Evolutionary conservation across 1,140 invertebrate species (phyloP).

Genomic region (Bradysia coprophila): DNA sequence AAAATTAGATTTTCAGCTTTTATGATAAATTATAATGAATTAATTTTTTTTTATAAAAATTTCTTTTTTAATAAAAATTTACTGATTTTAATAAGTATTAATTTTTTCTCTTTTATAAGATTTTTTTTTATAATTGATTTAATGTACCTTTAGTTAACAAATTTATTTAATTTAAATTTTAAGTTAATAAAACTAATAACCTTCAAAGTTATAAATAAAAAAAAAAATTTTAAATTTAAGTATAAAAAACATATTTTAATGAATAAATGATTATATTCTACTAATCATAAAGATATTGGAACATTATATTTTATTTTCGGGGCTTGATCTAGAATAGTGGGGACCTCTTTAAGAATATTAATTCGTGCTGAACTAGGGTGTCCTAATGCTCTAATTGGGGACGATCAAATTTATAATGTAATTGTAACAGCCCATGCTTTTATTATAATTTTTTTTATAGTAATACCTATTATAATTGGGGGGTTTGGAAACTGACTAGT

Average conservation of each 20-base stretch:
- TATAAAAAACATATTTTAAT: slow-evolving; percentile 18
- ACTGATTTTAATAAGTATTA: slow-evolving; percentile 18
- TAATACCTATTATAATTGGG: slow-evolving; percentile 59
- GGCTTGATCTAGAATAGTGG: slow-evolving; percentile 41
- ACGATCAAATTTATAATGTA: slow-evolving; percentile 52
- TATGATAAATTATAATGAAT: slow-evolving; percentile 23
- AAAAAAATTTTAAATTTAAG: slow-evolving; percentile 34
- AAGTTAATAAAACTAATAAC: slow-evolving; percentile 35
- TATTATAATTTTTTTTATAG: slow-evolving; percentile 64
- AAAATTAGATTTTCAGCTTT: slow-evolving; percentile 22
- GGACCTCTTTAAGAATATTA: slow-evolving; percentile 37
- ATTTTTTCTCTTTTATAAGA: slow-evolving; percentile 17
- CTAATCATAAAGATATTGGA: slow-evolving; percentile 61
- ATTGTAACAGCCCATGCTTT: slow-evolving; percentile 54
- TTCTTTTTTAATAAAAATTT: slow-evolving; percentile 7
- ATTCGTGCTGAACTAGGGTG: slow-evolving; percentile 46
- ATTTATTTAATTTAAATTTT: slow-evolving; percentile 27
- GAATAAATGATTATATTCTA: slow-evolving; percentile 10
- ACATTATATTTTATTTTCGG: slow-evolving; percentile 55
- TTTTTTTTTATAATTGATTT: slow-evolving; percentile 12
- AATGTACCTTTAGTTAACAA: slow-evolving; percentile 19
- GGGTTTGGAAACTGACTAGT: slow-evolving; percentile 63
- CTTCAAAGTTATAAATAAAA: slow-evolving; percentile 35
- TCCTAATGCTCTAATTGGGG: slow-evolving; percentile 34
- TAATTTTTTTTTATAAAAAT: slow-evolving; percentile 14